Percentiles rank a stretch among this genome's conserved stretches.
Conservation (phyloP, 2,113 vertebrate genomes). For the Tetrao urogallus region DNA sequence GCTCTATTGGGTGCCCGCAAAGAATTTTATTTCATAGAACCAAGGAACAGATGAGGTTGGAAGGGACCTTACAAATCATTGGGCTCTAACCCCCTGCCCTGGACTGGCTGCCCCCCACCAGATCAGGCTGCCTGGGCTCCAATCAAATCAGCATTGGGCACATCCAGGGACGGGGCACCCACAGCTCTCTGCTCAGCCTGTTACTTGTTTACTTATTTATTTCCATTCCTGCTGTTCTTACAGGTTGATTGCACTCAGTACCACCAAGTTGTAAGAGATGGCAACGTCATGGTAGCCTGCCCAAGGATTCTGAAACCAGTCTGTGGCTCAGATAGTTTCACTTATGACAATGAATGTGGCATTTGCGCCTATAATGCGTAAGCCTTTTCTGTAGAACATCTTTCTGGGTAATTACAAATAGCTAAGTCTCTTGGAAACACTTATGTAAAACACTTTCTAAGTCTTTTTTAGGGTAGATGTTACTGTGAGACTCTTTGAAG, state of each 20-base stretch:
- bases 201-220: neutral
- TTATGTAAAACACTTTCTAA: neutral
- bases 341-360: conserved; percentile 38
- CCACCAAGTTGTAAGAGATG: accelerated
- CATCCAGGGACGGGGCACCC: too few species aligned
- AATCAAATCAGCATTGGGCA: too few species aligned
- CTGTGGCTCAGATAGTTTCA: conserved; percentile 57
- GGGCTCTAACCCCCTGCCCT: too few species aligned
- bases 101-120: too few species aligned
- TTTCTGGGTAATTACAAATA: neutral
- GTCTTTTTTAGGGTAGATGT: neutral
- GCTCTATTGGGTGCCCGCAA: neutral
- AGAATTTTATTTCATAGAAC: neutral
- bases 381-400: neutral
- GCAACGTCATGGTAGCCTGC: neutral
- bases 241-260: neutral
- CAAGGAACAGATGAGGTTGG: too few species aligned
- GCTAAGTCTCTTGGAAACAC: neutral
- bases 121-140: too few species aligned
- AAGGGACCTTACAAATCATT: too few species aligned
- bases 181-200: too few species aligned
- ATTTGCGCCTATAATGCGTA: conserved; percentile 55
- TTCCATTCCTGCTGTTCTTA: neutral
- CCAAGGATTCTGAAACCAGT: conserved; percentile 31
- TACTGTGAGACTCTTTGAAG: neutral